These are phyloP conservation scores for Dermochelys coriacea DNA, from an alignment of 2,797 vertebrate genomes.

Conservation along the genomic window DNA sequence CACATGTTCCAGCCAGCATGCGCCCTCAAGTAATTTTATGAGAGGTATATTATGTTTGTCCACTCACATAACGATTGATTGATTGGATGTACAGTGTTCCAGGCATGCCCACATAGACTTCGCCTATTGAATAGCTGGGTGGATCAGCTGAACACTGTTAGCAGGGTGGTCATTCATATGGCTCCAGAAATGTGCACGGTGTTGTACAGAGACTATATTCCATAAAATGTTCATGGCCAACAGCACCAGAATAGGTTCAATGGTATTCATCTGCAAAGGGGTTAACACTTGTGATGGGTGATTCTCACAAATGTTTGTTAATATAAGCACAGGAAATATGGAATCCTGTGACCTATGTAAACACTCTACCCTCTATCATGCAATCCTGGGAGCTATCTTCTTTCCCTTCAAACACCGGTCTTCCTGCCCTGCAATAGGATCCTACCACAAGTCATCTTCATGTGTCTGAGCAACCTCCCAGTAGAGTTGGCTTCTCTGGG, in stretches of 20 bases:
- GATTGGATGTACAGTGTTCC: not conserved
- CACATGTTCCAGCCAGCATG: accelerated
- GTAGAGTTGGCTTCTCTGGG: not conserved
- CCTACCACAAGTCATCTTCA: not conserved
- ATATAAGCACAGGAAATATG: not conserved
- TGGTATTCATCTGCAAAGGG: not conserved
- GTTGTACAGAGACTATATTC: not conserved
- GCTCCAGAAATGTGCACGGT: not conserved
- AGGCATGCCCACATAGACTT: not conserved
- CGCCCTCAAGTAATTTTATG: not conserved
- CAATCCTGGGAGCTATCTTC: not conserved
- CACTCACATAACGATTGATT: not conserved
- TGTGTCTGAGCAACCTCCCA: not conserved
- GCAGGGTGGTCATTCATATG: not conserved
- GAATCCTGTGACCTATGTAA: not conserved
- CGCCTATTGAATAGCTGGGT: not conserved
- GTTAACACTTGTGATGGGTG: not conserved
- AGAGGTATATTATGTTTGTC: not conserved
- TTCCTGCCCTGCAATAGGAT: not conserved
- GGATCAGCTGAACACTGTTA: not conserved
- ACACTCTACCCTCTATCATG: not conserved
- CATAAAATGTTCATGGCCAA: not conserved
- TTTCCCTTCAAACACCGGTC: not conserved
- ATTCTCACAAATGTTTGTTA: not conserved
- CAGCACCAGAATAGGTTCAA: not conserved